Evolutionary conservation across 2,113 vertebrate species (phyloP).

Genomic region (Colinus virginianus): DNA sequence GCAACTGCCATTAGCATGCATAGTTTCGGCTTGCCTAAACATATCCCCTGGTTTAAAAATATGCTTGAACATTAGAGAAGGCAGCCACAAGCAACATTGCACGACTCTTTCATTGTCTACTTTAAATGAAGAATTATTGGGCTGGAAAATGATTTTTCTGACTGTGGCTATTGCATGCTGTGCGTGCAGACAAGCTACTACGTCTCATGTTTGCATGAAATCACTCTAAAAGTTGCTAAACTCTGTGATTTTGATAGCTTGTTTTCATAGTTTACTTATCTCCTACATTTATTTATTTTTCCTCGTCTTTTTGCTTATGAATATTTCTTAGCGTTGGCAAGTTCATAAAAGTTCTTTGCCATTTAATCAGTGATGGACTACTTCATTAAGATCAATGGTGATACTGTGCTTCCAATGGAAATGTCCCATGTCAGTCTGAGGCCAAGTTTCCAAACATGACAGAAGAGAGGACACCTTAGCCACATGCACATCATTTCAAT

Average conservation of each 20-base stretch:
- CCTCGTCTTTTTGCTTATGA: neutral
- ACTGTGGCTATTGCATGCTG: neutral
- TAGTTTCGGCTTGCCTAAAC: neutral
- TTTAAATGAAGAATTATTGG: neutral
- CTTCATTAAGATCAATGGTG: neutral
- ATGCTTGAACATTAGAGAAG: neutral
- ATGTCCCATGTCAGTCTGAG: neutral
- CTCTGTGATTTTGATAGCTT: neutral
- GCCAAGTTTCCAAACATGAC: neutral
- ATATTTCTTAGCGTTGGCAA: neutral
- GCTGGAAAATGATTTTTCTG: neutral
- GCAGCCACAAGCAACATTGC: neutral
- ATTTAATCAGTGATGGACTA: neutral
- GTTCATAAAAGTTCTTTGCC: neutral
- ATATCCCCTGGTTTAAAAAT: slow-evolving; percentile 8
- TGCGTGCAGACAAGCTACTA: neutral
- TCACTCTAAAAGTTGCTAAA: neutral
- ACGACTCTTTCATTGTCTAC: neutral
- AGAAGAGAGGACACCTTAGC: neutral
- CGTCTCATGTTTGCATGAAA: accelerated
- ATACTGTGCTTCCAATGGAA: neutral
- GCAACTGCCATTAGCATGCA: neutral
- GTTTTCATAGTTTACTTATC: neutral
- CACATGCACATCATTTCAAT: neutral
- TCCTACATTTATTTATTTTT: neutral